Evolutionary conservation across 2,113 vertebrate species (phyloP), one percentile per base, ranked within the genome.

Genomic region (Hippocampus barbouri): DNA sequence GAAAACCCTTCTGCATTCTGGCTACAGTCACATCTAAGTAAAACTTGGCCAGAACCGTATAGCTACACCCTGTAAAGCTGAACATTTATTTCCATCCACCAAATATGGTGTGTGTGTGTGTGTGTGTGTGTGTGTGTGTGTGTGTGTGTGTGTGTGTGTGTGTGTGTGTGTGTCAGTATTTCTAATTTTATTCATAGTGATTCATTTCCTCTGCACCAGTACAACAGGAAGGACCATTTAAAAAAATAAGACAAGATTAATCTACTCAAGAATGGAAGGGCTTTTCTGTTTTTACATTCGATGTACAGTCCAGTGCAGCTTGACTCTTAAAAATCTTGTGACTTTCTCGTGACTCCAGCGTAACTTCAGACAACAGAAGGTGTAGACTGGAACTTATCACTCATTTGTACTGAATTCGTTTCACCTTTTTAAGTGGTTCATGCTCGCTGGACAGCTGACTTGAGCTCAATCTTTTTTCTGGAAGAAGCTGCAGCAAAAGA

Each of bases 181-280:
- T 63, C 45, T 34, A 34, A 34, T 64, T 77, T 41, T 71, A 34
- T 54, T 40, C 67, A 15, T 30, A 71, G 27, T 81, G 80, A 82
- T 74, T 79, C 67, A 80, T 72, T 85, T 87, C 60, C 70, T 75
- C 12, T 45, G 23, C 59, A 63, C n/a, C 16, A 38, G 40, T 23
- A 65, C 51, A 40, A 40, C 45, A 77, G 53, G 53, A 18, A 45
- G 41, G 61, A 25, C 45, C 20, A 38, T 75, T 69, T 77, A 34
- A 68, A 69, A 69, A 75, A 70, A 18, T 51, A 49, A 67, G 60
- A 71, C 64, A 41, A 5, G 53, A 56, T 8, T 10, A 56, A 56
- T 56, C 21, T 11, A 23, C 21, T 56, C 53, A 56, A 56, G 53
- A 23, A 54, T 2, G 8, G 7, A 56, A 10, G 9, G 59, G 9